Evolutionary conservation across 2,113 vertebrate genomes (phyloP).

Genomic region (Archilochus colubris): DNA sequence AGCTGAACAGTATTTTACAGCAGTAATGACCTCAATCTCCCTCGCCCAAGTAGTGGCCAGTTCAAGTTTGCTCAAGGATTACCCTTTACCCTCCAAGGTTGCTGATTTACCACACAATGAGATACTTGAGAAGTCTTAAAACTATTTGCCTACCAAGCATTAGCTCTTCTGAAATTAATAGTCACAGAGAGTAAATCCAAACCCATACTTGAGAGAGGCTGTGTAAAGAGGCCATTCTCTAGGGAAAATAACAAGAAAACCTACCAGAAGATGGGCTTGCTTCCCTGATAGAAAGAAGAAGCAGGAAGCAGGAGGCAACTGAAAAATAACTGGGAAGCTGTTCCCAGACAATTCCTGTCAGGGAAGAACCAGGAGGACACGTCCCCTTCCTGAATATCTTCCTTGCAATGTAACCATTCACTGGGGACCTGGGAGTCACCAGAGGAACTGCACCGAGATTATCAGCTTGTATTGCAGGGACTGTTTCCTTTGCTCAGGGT

Average conservation of each 20-base stretch:
- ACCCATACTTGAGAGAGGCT: not conserved
- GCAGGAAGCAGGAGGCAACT: not conserved
- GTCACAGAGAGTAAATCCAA: not conserved
- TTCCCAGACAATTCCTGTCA: too few species aligned
- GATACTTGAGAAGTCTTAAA: not conserved
- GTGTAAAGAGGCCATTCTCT: not conserved
- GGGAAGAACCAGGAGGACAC: not conserved
- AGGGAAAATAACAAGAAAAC: not conserved
- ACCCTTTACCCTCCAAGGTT: not conserved
- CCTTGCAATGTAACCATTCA: not conserved
- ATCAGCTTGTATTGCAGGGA: not conserved
- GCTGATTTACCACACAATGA: constrained; percentile 30
- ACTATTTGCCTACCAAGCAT: not conserved
- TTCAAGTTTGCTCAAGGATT: constrained; percentile 47
- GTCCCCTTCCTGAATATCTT: too few species aligned
- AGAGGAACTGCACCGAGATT: not conserved
- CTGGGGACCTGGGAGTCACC: not conserved
- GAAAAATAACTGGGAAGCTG: not conserved
- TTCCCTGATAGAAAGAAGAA: not conserved
- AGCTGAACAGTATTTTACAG: not conserved
- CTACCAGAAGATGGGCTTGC: not conserved
- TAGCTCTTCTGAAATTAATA: constrained; percentile 21
- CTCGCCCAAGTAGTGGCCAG: not conserved
- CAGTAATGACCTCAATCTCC: not conserved
- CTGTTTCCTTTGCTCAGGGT: not conserved